Evolutionary conservation across 2,888 invertebrate species (phyloP), one percentile per base, ranked within the genome.

Genomic region (Holacanthella duospinosa): DNA sequence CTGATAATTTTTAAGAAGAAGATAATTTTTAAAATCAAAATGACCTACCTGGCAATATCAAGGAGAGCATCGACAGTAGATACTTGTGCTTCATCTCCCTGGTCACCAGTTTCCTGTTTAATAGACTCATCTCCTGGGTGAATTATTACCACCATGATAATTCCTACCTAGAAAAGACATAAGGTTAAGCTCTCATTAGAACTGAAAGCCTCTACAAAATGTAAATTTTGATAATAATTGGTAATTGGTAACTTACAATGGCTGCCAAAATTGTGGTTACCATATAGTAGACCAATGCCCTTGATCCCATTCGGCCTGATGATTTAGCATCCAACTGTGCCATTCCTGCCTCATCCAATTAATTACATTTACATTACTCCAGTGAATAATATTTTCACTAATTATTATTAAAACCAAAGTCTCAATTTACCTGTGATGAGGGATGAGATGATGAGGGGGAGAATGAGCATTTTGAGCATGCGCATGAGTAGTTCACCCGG

Each of bases 401-500:
- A 44, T 59, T 12, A n/a, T 43, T 21, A 16, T 29, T 62, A 19
- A 12, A 54, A 54, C 9, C 9, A 54, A 9, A 19, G 54, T 21
- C 9, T 16, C n/a, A 12, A 53, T 12, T 53, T 72, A 83, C 84
- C 84, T 71, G 84, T 79, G 62, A 85, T 82, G 59, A 85, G 79
- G 60, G 84, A 84, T 36, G 84, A 84, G 55, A 85, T 80, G 70
- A 86, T 84, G 60, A 85, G 80, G 6, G 85, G 85, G 27, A 85
- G 78, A 69, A 85, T 85, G 72, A 86, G 81, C 84, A 85, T 84
- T 76, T 86, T 86, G 63, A 85, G 77, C 76, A 84, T 79, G 65
- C 84, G 77, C 84, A 86, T 84, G 62, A 86, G 79, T 9, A 85
- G 78, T 71, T 86, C 85, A 74, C 85, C 85, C 1, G 85, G 85